A percentile compares a stretch with the other conserved stretches of the same genome.
Evolutionary conservation across 2,888 invertebrate species (phyloP).

Genomic region (Melieria crassipennis): DNA sequence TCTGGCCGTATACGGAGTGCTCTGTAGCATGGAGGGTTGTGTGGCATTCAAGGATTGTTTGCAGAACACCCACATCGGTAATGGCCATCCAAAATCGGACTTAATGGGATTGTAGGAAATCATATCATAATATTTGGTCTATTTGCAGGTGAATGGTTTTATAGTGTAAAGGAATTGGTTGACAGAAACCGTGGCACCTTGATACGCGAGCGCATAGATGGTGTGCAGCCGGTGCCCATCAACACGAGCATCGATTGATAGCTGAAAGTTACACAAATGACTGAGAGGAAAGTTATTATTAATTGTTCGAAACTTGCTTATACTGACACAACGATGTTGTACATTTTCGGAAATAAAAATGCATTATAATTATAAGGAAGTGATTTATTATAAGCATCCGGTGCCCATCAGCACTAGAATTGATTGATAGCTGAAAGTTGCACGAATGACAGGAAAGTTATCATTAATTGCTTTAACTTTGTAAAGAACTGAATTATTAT

Average conservation of each 20-base stretch:
- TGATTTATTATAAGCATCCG: too few species aligned
- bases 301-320: too few species aligned
- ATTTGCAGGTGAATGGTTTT: slow-evolving; percentile 72
- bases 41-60: slow-evolving; percentile 85
- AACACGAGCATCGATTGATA: not conserved
- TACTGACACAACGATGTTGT: too few species aligned
- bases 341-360: too few species aligned
- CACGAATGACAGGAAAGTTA: too few species aligned
- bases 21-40: slow-evolving; percentile 94
- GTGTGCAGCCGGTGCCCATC: slow-evolving; percentile 40
- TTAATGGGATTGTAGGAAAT: not conserved
- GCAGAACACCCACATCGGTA: slow-evolving; percentile 76
- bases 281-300: too few species aligned
- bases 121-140: not conserved
- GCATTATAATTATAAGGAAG: too few species aligned
- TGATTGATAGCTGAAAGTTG: too few species aligned
- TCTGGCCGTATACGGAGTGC: slow-evolving; percentile 88
- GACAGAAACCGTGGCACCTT: slow-evolving; percentile 57
- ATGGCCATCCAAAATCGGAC: slow-evolving; percentile 19
- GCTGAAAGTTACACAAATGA: too few species aligned
- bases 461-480: too few species aligned
- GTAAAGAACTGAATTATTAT: too few species aligned
- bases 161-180: slow-evolving; percentile 72
- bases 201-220: slow-evolving; percentile 56
- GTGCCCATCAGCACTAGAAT: too few species aligned